These are phyloP conservation scores for Choristoneura rosaceana DNA, from an alignment of 2,888 invertebrate genomes.

Conservation along the genomic window DNA sequence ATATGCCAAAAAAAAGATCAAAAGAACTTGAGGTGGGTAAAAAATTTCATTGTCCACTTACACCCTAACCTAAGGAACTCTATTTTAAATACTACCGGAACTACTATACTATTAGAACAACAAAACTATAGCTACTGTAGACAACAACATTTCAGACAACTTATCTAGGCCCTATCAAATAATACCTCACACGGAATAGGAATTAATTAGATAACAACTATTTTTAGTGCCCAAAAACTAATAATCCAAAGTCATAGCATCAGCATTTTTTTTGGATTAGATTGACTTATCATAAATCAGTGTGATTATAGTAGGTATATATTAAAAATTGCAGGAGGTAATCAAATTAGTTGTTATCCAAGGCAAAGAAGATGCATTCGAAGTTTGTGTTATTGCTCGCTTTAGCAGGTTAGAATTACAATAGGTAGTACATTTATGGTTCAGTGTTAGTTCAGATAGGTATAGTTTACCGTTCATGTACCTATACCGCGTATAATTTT, in stretches of 20 bases:
- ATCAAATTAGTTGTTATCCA: not conserved
- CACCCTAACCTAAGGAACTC: too few species aligned
- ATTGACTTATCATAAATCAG: constrained; percentile 23
- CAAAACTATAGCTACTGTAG: not conserved
- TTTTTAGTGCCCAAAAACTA: not conserved
- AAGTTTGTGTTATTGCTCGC: constrained; percentile 16
- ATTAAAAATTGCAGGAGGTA: not conserved
- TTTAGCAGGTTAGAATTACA: constrained; percentile 19
- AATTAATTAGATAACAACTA: not conserved
- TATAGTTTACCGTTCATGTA: too few species aligned
- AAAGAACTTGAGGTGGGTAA: too few species aligned
- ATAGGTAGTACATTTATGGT: not conserved
- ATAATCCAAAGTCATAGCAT: not conserved
- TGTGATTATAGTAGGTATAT: constrained; percentile 18
- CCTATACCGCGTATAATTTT: too few species aligned
- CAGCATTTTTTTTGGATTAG: constrained; percentile 15
- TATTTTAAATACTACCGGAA: not conserved
- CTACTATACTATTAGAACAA: not conserved
- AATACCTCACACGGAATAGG: constrained; percentile 9
- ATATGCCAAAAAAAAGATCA: too few species aligned
- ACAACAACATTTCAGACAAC: not conserved
- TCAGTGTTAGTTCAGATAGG: not conserved
- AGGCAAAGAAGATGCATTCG: constrained; percentile 14
- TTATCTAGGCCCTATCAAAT: not conserved
- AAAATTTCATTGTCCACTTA: too few species aligned